phyloP scores from a whole-genome alignment of 2,888 invertebrate genomes.

The Temnothorax rugatulus region DNA sequence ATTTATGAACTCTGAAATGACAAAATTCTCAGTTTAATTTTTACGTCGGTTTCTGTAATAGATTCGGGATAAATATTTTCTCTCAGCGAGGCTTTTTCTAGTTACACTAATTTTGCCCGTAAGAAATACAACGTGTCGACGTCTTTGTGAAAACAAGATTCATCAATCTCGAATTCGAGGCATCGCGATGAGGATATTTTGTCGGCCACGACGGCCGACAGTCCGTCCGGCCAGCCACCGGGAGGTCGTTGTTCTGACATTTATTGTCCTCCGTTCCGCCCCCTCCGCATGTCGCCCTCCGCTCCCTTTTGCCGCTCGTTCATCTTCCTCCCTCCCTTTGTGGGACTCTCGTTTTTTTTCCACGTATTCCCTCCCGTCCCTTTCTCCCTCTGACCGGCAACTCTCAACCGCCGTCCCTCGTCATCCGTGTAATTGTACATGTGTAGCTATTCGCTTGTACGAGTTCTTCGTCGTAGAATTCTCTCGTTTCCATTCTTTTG shows the following conservation, averaged over 20 bases:
- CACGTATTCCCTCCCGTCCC: constrained; percentile 33
- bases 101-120: background rate
- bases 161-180: constrained; percentile 10
- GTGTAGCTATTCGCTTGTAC: constrained; percentile 59
- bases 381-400: constrained; percentile 25
- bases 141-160: background rate
- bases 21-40: background rate
- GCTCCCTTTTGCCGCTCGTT: constrained; percentile 36
- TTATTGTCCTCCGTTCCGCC: constrained; percentile 67
- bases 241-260: constrained; percentile 76
- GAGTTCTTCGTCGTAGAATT: constrained; percentile 52
- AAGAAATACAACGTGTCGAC: background rate
- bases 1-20: background rate
- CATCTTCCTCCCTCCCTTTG: constrained; percentile 42
- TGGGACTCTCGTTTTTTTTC: constrained; percentile 31
- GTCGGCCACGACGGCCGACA: constrained; percentile 54
- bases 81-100: background rate
- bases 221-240: constrained; percentile 58
- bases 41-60: background rate
- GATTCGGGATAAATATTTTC: background rate
- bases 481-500: background rate
- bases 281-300: constrained; percentile 41
- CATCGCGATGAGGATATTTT: constrained; percentile 57
- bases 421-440: constrained; percentile 64
- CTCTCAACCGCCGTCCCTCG: constrained; percentile 53